Conservation (phyloP, 2,113 vertebrate genomes). For the Pterophyllum scalare region DNA sequence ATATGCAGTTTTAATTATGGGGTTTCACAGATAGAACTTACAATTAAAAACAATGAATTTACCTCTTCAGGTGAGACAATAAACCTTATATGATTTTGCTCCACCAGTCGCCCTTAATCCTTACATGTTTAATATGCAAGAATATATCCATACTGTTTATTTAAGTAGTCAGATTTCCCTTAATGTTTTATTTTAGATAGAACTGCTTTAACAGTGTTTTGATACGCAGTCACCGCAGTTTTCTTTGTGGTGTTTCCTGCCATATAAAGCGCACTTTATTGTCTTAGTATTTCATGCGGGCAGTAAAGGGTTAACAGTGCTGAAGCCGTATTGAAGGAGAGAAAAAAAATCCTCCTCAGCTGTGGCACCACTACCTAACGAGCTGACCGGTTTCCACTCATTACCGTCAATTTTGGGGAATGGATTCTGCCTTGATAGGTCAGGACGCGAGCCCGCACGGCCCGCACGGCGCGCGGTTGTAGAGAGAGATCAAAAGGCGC, state of each 20-base stretch:
- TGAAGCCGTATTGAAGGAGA: conserved; percentile 56
- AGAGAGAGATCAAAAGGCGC: conserved; percentile 68
- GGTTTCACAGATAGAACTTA: neutral
- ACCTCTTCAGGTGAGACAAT: neutral
- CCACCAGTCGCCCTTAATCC: neutral
- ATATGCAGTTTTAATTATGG: neutral
- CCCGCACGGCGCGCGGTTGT: conserved; percentile 40
- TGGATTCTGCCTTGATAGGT: conserved; percentile 54
- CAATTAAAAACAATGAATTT: neutral
- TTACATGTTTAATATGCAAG: neutral
- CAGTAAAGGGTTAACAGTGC: conserved; percentile 74
- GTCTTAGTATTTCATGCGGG: conserved; percentile 8
- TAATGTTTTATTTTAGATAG: neutral
- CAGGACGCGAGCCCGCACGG: conserved; percentile 30
- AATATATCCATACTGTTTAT: neutral
- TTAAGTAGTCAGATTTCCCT: neutral
- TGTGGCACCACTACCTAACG: neutral
- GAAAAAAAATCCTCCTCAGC: conserved; percentile 42
- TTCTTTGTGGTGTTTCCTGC: neutral
- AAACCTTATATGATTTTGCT: neutral
- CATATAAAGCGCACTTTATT: neutral
- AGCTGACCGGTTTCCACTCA: conserved; percentile 44
- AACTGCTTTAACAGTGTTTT: neutral
- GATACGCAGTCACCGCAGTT: neutral
- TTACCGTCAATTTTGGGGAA: conserved; percentile 63